These are phyloP conservation scores for Drosophila hamatofila DNA, from an alignment of 2,888 invertebrate species.

Conservation along the genomic window DNA sequence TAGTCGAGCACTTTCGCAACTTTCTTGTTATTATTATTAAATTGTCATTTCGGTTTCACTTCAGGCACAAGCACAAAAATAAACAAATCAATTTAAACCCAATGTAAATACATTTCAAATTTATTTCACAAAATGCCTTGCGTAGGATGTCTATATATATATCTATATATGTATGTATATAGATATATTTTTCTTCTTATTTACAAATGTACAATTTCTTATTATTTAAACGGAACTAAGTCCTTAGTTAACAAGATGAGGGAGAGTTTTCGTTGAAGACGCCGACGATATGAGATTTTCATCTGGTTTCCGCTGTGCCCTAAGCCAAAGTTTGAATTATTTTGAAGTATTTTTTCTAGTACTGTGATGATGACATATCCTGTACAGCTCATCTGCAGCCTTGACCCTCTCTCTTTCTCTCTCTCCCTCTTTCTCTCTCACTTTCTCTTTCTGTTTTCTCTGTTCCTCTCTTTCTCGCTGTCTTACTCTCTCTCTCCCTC, in stretches of 20 bases:
- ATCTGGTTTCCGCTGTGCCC: too few species aligned
- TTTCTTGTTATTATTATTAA: not conserved
- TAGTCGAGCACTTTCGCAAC: not conserved
- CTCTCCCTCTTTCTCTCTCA: not conserved
- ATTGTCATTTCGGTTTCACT: not conserved
- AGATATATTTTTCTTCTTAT: too few species aligned
- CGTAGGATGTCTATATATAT: not conserved
- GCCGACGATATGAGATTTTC: not conserved
- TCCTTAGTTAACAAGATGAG: too few species aligned
- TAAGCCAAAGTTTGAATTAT: too few species aligned
- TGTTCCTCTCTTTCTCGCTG: not conserved
- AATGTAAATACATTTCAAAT: not conserved
- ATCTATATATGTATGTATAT: too few species aligned
- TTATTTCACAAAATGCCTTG: not conserved
- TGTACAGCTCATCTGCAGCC: too few species aligned
- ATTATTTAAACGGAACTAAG: not conserved
- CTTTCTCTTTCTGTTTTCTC: not conserved
- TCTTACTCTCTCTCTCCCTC: not conserved
- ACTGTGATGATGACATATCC: too few species aligned
- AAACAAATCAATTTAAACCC: conserved; percentile 4
- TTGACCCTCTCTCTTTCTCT: not conserved
- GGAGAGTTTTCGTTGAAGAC: not conserved
- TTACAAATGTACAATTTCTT: not conserved
- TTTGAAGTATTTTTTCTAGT: not conserved
- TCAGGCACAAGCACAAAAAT: conserved; percentile 1